These are phyloP conservation scores for Ceratotherium simum DNA, from an alignment of 2,113 vertebrate genomes.

Conservation along the genomic window DNA sequence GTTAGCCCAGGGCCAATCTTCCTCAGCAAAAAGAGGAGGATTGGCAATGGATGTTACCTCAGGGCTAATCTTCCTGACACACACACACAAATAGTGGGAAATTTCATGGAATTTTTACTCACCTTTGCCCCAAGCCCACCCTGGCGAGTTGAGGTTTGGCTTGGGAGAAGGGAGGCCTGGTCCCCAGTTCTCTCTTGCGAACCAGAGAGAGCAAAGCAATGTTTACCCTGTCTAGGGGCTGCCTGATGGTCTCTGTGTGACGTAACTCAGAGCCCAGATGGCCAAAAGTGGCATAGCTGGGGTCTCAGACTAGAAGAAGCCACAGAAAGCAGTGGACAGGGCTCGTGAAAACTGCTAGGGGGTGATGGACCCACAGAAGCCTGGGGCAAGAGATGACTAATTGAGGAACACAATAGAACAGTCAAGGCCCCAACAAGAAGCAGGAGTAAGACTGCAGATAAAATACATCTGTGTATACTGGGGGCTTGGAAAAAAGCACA, in stretches of 20 bases:
- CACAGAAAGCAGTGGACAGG: not conserved
- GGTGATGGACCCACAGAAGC: not conserved
- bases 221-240: not conserved
- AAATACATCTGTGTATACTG: not conserved
- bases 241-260: not conserved
- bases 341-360: not conserved
- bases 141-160: not conserved
- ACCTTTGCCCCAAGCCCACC: not conserved
- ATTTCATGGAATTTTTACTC: not conserved
- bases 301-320: not conserved
- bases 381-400: not conserved
- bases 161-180: not conserved
- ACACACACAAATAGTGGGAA: not conserved
- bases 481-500: not conserved
- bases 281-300: no score
- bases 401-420: not conserved
- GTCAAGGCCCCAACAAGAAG: not conserved
- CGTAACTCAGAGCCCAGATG: not conserved
- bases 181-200: not conserved
- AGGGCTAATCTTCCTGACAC: no score
- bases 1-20: no score
- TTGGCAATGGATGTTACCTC: no score
- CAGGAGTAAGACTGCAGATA: not conserved
- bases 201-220: not conserved
- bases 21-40: no score